phyloP scores from a whole-genome alignment of 2,888 invertebrate species.

The Drosophila buzzatii region DNA sequence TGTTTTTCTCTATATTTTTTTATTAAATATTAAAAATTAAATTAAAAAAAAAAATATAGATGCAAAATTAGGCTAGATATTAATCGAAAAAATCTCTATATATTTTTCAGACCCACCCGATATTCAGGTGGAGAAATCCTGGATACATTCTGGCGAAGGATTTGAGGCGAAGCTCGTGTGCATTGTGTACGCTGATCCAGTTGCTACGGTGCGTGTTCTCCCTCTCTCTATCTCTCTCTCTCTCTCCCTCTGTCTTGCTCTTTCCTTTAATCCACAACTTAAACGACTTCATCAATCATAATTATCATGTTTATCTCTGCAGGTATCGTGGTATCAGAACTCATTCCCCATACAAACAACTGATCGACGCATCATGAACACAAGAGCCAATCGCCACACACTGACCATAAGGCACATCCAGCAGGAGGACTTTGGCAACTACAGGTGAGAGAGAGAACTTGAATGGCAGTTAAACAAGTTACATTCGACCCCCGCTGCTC shows the following conservation, averaged over 20 bases:
- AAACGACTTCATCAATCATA: background rate
- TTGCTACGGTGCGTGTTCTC: conserved; percentile 87
- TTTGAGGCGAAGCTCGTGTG: conserved; percentile 89
- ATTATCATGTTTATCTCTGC: conserved; percentile 50
- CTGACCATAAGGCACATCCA: conserved; percentile 89
- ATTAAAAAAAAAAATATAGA: background rate
- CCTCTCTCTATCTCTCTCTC: too few species aligned
- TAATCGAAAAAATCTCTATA: background rate
- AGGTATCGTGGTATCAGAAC: conserved; percentile 91
- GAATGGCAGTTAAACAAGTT: background rate
- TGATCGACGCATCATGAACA: conserved; percentile 90
- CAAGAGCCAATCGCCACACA: conserved; percentile 89
- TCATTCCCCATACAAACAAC: conserved; percentile 89
- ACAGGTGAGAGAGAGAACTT: conserved; percentile 86
- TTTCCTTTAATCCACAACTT: background rate
- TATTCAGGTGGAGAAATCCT: conserved; percentile 89
- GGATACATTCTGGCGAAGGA: conserved; percentile 90
- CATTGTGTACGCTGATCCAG: conserved; percentile 89
- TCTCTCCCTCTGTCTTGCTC: background rate
- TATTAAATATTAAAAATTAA: background rate
- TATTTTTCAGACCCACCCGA: conserved; percentile 88
- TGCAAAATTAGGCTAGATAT: background rate
- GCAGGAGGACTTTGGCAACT: conserved; percentile 90
- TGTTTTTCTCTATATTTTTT: too few species aligned
- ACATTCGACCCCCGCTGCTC: conserved; percentile 33